Conservation (phyloP, 92 coral and sea anemone genomes). For the Porites evermanni region DNA sequence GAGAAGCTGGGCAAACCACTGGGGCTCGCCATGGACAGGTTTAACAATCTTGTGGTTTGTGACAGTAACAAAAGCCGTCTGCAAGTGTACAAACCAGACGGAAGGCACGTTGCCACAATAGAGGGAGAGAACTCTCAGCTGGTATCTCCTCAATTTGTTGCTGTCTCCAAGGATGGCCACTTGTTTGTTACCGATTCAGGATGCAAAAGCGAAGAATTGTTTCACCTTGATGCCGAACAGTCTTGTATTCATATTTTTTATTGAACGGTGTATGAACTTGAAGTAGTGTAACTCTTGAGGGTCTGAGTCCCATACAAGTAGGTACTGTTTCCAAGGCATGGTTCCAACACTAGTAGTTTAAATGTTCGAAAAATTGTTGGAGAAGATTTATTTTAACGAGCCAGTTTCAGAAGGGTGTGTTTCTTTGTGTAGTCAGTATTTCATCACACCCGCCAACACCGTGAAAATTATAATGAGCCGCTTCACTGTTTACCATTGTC, state of each 20-base stretch:
- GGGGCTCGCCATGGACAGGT: constrained; percentile 64
- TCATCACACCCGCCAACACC: no score
- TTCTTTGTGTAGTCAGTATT: no score
- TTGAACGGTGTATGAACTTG: background rate
- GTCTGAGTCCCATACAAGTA: no score
- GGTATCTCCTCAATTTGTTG: constrained; percentile 20
- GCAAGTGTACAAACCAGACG: constrained; percentile 42
- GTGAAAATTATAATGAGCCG: no score
- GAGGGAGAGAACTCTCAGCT: background rate
- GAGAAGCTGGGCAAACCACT: constrained; percentile 40
- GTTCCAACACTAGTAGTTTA: no score
- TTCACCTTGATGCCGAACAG: background rate
- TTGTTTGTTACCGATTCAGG: constrained; percentile 9
- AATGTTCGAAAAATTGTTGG: no score
- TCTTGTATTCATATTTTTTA: constrained; percentile 16
- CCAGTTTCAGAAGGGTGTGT: no score
- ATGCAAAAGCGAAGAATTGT: background rate
- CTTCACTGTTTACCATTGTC: no score
- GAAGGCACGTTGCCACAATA: constrained; percentile 10
- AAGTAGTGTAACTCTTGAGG: background rate
- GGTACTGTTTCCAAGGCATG: no score
- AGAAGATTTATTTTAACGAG: no score
- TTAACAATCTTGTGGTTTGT: constrained; percentile 40
- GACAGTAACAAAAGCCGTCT: constrained; percentile 23
- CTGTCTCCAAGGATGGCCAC: constrained; percentile 23